Conservation (phyloP, 2,888 invertebrate species). For the Agriotes lineatus region DNA sequence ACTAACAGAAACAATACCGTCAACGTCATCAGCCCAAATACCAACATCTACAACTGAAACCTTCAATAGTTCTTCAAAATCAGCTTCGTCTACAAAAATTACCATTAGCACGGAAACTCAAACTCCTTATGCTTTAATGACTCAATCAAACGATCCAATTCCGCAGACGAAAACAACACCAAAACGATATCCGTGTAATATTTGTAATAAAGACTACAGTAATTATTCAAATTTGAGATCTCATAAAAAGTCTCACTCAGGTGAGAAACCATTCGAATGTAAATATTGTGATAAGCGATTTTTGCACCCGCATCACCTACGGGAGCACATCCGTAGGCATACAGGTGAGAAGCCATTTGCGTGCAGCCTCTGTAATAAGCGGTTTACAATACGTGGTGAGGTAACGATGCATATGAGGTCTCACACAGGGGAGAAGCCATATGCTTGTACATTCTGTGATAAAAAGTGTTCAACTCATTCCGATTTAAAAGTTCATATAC, state of each 20-base stretch:
- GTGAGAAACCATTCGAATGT: constrained; percentile 64
- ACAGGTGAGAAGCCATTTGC: constrained; percentile 64
- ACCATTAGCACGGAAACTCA: constrained; percentile 38
- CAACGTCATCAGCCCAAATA: background rate
- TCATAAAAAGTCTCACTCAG: constrained; percentile 63
- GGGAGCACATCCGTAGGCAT: constrained; percentile 62
- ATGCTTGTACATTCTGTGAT: constrained; percentile 70
- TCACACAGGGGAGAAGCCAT: constrained; percentile 69
- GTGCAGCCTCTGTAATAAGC: constrained; percentile 61
- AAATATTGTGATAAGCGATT: constrained; percentile 64
- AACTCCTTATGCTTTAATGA: constrained; percentile 43
- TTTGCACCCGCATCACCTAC: constrained; percentile 62
- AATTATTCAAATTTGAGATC: constrained; percentile 63
- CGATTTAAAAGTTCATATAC: constrained; percentile 53
- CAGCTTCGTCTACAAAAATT: constrained; percentile 15
- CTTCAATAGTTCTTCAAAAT: background rate
- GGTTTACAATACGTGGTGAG: constrained; percentile 59
- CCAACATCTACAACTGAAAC: constrained; percentile 12
- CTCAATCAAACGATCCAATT: constrained; percentile 41
- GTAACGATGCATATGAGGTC: constrained; percentile 63
- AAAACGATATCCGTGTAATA: constrained; percentile 51
- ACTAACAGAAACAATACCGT: background rate
- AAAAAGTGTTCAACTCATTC: constrained; percentile 69
- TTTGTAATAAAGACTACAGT: constrained; percentile 61
- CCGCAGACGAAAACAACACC: constrained; percentile 29